Conservation (phyloP, 2,113 vertebrate species). For the Zosterops japonicus region DNA sequence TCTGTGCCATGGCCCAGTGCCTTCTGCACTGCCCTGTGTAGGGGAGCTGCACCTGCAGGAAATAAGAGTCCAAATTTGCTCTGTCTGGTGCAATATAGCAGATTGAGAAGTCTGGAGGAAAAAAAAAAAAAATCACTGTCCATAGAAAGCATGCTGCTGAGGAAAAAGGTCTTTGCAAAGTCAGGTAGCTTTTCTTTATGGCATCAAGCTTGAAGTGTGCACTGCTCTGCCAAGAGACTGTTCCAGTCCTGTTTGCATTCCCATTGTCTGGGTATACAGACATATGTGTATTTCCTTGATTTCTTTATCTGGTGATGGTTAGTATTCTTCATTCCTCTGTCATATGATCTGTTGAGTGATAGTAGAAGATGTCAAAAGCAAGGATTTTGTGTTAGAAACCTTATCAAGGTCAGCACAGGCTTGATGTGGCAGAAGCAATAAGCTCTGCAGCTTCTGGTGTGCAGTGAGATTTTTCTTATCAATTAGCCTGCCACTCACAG, state of each 20-base stretch:
- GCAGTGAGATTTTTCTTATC: not conserved
- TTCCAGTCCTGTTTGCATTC: not conserved
- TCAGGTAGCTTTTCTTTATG: not conserved
- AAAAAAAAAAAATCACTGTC: not conserved
- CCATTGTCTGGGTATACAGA: not conserved
- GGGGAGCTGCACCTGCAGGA: not conserved
- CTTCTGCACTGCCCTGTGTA: not conserved
- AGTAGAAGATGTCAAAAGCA: not conserved
- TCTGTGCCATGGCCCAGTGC: not conserved
- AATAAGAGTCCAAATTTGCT: not conserved
- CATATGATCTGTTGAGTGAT: not conserved
- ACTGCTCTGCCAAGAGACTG: not conserved
- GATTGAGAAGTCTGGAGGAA: not conserved
- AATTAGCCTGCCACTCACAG: accelerated
- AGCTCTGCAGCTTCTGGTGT: not conserved
- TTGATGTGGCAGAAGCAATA: conserved; percentile 5
- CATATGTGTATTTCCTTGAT: not conserved
- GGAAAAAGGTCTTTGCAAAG: not conserved
- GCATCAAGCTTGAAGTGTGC: not conserved
- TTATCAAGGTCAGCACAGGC: not conserved
- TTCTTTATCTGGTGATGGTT: not conserved
- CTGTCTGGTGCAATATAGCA: not conserved
- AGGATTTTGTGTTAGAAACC: not conserved
- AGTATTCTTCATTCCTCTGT: not conserved
- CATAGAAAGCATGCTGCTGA: not conserved